A percentile compares a stretch with the other conserved stretches of the same genome.
Conservation (phyloP, 2,888 invertebrate genomes). For the Cremastobaeus sp. region DNA sequence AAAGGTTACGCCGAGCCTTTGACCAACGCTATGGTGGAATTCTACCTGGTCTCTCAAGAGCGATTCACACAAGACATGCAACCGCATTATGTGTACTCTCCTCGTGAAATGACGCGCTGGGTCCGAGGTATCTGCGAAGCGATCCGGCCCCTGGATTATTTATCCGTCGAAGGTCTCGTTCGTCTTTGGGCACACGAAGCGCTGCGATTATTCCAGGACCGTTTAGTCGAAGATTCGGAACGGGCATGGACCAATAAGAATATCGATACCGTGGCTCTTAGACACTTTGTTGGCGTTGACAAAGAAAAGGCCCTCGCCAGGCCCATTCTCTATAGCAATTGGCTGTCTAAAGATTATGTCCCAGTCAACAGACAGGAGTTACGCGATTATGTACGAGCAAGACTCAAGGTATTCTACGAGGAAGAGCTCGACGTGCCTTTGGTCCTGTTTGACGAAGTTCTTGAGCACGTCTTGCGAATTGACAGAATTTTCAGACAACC, state of each 20-base stretch:
- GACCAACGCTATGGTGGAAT: slow-evolving; percentile 99
- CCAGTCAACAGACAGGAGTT: slow-evolving; percentile 97
- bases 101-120: slow-evolving; percentile 99
- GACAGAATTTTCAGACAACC: slow-evolving; percentile 99
- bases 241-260: slow-evolving; percentile 99
- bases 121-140: slow-evolving; percentile 99
- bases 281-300: slow-evolving; percentile 96
- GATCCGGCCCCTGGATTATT: slow-evolving; percentile 94
- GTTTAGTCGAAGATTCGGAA: slow-evolving; percentile 95
- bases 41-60: slow-evolving; percentile 97
- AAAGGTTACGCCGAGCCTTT: slow-evolving; percentile 96
- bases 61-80: slow-evolving; percentile 99
- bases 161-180: slow-evolving; percentile 95
- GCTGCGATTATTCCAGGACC: slow-evolving; percentile 96
- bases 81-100: slow-evolving; percentile 99
- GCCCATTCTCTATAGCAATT: slow-evolving; percentile 99
- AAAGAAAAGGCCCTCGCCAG: slow-evolving; percentile 90
- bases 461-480: slow-evolving; percentile 98
- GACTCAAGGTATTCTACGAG: slow-evolving; percentile 98
- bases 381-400: slow-evolving; percentile 96
- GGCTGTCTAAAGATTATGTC: slow-evolving; percentile 98
- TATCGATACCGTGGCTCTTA: slow-evolving; percentile 93
- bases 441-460: slow-evolving; percentile 99
- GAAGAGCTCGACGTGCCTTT: slow-evolving; percentile 99
- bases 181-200: slow-evolving; percentile 99